Evolutionary conservation across 2,113 vertebrate genomes (phyloP), one percentile per base, ranked within the genome.

Genomic region (Nothoprocta perdicaria): DNA sequence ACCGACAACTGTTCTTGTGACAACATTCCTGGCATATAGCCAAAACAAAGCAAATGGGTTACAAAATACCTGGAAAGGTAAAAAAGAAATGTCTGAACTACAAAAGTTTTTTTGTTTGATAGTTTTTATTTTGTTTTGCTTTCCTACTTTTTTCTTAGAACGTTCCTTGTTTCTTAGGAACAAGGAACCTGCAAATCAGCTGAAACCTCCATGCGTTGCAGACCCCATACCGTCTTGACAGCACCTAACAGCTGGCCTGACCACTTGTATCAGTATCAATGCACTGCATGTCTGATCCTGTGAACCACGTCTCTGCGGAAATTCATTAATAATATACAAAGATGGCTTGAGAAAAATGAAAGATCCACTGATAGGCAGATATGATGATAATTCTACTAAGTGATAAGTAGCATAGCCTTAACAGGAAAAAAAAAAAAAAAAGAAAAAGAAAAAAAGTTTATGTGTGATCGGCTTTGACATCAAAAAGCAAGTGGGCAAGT

Each of bases 331-430:
- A 79, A 88, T 6, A 2, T n/a, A 58, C 15, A 93, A 84, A 84
- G 46, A 43, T 19, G 14, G 86, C 67, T 63, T 83, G 52, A 40
- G 33, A 87, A 92, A 87, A 87, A 78, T 76, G 15, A 80, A 86
- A 80, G 60, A 69, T 80, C 27, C 10, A 27, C 63, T 57, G 71
- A 77, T n/a, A 72, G 69, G 24, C 8, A 84, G 14, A 0, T 71
- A 46, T 43, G 9, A n/a, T 45, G 16, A 35, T 41, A 62, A 63
- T 55, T 77, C 52, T 18, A 83, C 2, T 67, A 26, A 3, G 15
- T 57, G 26, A 68, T 80, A 21, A 40, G 45, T 72, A 67, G 15
- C 65, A 29, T 19, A 58, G 22, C 12, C 86, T 81, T 75, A 76
- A 73, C 12, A 3, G 1, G 43, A 15, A 45, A 45, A 45, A 45